phyloP scores from a whole-genome alignment of 2,888 invertebrate species.

The Epinotia bilunana region DNA sequence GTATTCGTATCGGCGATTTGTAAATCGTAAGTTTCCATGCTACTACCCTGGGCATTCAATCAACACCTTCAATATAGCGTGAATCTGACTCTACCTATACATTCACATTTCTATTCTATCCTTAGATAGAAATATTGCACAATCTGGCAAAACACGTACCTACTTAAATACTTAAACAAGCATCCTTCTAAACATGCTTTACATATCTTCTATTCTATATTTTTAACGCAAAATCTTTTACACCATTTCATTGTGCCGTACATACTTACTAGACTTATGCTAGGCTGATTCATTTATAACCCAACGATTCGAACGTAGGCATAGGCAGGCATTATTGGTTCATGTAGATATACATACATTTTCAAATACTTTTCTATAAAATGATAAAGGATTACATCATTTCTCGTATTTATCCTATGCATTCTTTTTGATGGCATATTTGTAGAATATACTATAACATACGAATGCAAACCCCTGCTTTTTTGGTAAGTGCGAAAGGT shows the following conservation, averaged over 20 bases:
- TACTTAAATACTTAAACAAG: constrained; percentile 3
- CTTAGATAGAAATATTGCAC: constrained; percentile 17
- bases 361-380: neutral
- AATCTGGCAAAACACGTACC: constrained; percentile 12
- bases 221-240: constrained; percentile 7
- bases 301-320: neutral
- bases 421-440: neutral
- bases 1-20: neutral
- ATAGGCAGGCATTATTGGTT: neutral
- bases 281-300: neutral
- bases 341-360: neutral
- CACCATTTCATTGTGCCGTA: constrained; percentile 23
- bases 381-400: neutral
- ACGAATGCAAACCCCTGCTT: neutral
- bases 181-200: constrained; percentile 8
- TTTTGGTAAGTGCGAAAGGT: neutral
- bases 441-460: neutral
- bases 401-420: too few species aligned
- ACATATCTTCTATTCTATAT: constrained; percentile 4
- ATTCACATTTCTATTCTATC: neutral
- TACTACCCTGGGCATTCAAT: constrained; percentile 2
- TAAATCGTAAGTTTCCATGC: neutral
- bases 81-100: constrained; percentile 10
- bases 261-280: constrained; percentile 1
- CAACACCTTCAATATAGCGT: neutral